Evolutionary conservation across 2,888 invertebrate genomes (phyloP).

Genomic region (Dryomyza anilis): DNA sequence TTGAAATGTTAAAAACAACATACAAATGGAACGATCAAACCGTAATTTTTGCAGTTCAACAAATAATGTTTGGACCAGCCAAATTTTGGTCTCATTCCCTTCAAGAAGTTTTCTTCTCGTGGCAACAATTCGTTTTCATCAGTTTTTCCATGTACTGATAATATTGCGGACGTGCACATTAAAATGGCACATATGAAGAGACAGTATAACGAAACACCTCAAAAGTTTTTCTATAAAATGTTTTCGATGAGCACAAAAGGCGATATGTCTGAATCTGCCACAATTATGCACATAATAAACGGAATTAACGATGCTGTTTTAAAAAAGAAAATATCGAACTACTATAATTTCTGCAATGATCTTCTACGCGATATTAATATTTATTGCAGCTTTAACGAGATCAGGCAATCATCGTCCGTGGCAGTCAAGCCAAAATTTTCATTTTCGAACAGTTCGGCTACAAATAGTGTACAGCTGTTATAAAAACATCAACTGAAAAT

Average conservation of each 20-base stretch:
- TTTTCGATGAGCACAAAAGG: not conserved
- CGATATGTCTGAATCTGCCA: not conserved
- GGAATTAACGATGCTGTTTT: slow-evolving; percentile 7
- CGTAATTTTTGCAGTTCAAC: too few relatives aligned
- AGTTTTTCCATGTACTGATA: slow-evolving; percentile 24
- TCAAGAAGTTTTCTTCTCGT: not conserved
- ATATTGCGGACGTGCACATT: slow-evolving; percentile 26
- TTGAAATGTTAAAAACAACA: not conserved
- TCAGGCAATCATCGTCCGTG: not conserved
- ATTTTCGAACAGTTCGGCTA: not conserved
- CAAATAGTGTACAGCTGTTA: not conserved
- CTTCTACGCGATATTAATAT: too few relatives aligned
- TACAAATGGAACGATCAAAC: too few relatives aligned
- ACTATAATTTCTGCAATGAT: too few relatives aligned
- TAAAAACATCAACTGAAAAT: not conserved
- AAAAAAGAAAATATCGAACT: too few relatives aligned
- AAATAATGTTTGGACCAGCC: not conserved
- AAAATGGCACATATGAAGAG: slow-evolving; percentile 17
- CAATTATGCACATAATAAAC: not conserved
- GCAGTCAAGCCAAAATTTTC: too few relatives aligned
- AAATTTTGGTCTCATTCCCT: not conserved
- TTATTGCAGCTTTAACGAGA: too few relatives aligned
- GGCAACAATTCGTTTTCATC: not conserved
- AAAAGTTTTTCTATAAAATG: not conserved
- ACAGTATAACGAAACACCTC: slow-evolving; percentile 6